Conservation (phyloP, 1,140 invertebrate species). For the Drosophila arawakana region DNA sequence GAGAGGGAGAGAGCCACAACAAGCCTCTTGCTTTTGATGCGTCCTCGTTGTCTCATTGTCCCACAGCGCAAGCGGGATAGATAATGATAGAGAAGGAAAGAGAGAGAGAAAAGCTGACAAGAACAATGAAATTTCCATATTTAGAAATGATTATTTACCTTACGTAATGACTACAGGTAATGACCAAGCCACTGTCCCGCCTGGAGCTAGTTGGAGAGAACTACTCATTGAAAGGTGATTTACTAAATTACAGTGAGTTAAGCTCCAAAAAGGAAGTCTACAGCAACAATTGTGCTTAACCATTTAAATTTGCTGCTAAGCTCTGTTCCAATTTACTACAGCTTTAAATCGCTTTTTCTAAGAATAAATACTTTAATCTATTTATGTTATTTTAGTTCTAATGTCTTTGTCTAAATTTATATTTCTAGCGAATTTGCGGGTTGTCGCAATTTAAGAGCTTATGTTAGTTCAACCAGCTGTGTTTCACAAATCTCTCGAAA, state of each 20-base stretch:
- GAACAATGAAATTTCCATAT: conserved; percentile 68
- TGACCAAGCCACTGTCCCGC: conserved; percentile 11
- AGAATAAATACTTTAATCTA: neutral
- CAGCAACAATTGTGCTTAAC: neutral
- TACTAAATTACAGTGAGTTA: conserved; percentile 31
- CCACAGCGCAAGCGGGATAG: neutral
- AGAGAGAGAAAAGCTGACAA: conserved; percentile 14
- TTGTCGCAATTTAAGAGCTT: too few species aligned
- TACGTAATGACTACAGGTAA: conserved; percentile 55
- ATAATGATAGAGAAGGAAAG: neutral
- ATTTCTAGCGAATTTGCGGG: neutral
- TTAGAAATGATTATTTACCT: conserved; percentile 66
- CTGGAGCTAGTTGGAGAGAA: neutral
- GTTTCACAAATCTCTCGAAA: too few species aligned
- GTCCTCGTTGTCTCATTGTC: conserved; percentile 47
- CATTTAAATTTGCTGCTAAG: neutral
- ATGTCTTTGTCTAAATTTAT: neutral
- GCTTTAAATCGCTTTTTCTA: neutral
- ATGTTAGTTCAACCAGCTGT: too few species aligned
- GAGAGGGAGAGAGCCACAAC: conserved; percentile 24
- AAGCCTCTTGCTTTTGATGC: conserved; percentile 37
- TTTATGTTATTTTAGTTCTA: neutral
- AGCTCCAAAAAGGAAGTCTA: conserved; percentile 8
- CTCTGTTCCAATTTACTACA: neutral
- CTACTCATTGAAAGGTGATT: conserved; percentile 40